Evolutionary conservation across 1,140 invertebrate species (phyloP).

Genomic region (Stenopsyche tienmushanensis): DNA sequence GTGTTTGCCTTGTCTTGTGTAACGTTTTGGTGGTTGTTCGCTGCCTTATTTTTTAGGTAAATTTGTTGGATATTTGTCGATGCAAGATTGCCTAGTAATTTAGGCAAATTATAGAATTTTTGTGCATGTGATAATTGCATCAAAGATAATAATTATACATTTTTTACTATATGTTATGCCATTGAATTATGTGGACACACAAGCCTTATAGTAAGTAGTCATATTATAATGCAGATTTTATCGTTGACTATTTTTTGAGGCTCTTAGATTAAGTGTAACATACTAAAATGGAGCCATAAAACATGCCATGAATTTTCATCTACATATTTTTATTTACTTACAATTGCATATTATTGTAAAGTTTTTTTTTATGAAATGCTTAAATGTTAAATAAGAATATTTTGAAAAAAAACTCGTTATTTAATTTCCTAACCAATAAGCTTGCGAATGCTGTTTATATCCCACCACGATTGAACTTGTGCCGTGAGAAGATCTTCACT

Average conservation of each 20-base stretch:
- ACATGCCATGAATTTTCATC: conserved; percentile 40
- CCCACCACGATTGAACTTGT: too few relatives aligned
- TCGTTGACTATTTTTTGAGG: conserved; percentile 35
- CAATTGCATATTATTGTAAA: conserved; percentile 40
- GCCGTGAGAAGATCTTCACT: too few relatives aligned
- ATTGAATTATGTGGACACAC: conserved; percentile 35
- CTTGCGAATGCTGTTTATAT: too few relatives aligned
- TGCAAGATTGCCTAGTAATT: conserved; percentile 10
- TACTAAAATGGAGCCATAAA: conserved; percentile 40
- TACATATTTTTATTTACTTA: conserved; percentile 38
- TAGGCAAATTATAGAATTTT: conserved; percentile 26
- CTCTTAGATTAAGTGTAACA: conserved; percentile 41
- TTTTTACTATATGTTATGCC: conserved; percentile 40
- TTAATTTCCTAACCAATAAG: background rate
- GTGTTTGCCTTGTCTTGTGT: conserved; percentile 37
- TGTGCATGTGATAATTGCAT: conserved; percentile 40
- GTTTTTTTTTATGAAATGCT: conserved; percentile 41
- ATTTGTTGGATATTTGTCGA: conserved; percentile 34
- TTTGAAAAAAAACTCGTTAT: conserved; percentile 24
- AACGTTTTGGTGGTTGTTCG: conserved; percentile 33
- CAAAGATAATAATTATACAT: conserved; percentile 37
- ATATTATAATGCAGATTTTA: conserved; percentile 34
- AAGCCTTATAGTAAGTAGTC: conserved; percentile 41
- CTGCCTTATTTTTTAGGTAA: conserved; percentile 40
- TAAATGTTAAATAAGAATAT: conserved; percentile 40